Evolutionary conservation across 2,113 vertebrate species (phyloP).

Genomic region (Danionella cerebrum): DNA sequence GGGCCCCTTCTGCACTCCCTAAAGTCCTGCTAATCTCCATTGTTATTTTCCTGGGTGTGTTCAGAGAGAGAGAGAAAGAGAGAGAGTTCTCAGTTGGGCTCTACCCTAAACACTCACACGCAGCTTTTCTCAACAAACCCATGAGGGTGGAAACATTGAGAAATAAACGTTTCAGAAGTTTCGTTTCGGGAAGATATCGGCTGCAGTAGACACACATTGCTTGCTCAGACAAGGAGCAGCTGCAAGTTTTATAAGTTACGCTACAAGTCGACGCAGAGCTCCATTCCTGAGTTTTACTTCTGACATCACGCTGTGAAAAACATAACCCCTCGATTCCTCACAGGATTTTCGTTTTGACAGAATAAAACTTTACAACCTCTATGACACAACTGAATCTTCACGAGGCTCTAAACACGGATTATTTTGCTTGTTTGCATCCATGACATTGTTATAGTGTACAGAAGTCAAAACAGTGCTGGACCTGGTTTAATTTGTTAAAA

Average conservation of each 20-base stretch:
- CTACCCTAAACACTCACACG: neutral
- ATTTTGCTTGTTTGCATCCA: too few species aligned
- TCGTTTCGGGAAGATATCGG: neutral
- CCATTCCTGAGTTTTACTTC: slow-evolving; percentile 5
- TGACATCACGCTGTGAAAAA: slow-evolving; percentile 1
- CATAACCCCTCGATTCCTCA: neutral
- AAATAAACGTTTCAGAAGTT: too few species aligned
- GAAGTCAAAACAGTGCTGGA: too few species aligned
- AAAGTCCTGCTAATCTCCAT: slow-evolving; percentile 52
- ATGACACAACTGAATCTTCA: too few species aligned
- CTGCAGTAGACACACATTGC: neutral
- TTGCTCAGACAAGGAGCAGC: neutral
- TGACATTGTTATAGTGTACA: too few species aligned
- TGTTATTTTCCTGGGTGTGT: slow-evolving; percentile 55
- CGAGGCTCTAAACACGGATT: too few species aligned
- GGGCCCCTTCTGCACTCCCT: slow-evolving; percentile 51
- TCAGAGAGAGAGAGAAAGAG: too few species aligned
- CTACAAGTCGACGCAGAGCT: neutral
- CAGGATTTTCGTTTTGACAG: too few species aligned
- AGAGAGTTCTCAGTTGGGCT: slow-evolving; percentile 38
- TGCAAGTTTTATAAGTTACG: neutral
- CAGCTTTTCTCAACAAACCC: neutral
- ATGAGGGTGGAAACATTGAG: too few species aligned
- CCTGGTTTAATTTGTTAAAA: too few species aligned
- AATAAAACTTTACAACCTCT: too few species aligned